Percentiles rank a stretch among this genome's conserved stretches.
These are phyloP conservation scores for Palythoa caribaeorum DNA, from an alignment of 92 coral and sea anemone genomes.

Conservation along the genomic window DNA sequence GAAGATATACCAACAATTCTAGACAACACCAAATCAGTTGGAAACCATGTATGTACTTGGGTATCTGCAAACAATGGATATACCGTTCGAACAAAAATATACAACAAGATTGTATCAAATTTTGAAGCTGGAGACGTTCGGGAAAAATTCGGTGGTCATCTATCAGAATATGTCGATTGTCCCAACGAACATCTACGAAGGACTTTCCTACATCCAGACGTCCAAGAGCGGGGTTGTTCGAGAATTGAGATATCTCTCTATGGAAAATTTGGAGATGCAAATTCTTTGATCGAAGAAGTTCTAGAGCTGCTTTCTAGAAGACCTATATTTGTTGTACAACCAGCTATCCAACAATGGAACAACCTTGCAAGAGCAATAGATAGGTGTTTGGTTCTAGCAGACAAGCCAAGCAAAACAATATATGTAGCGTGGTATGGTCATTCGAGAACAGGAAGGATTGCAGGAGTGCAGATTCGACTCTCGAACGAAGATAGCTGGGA, in stretches of 20 bases:
- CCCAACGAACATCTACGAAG: conserved; percentile 24
- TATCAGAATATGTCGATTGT: too few species aligned
- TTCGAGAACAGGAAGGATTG: too few species aligned
- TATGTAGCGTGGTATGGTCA: neutral
- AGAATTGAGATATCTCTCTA: conserved; percentile 27
- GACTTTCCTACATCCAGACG: conserved; percentile 52
- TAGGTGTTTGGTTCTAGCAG: conserved; percentile 7
- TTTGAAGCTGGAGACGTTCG: conserved; percentile 50
- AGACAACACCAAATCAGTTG: conserved; percentile 41
- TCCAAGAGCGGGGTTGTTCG: conserved; percentile 46
- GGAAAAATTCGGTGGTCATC: too few species aligned
- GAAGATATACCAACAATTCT: neutral
- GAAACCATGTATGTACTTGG: conserved; percentile 58
- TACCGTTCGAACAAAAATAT: conserved; percentile 38
- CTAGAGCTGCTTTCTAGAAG: conserved; percentile 4
- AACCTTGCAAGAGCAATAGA: conserved; percentile 11
- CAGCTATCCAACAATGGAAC: conserved; percentile 34
- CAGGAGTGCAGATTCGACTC: too few species aligned
- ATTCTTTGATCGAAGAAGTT: conserved; percentile 3
- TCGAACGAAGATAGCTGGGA: too few species aligned
- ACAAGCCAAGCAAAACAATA: too few species aligned
- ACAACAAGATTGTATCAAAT: conserved; percentile 58
- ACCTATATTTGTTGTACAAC: neutral
- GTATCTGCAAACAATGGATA: conserved; percentile 4
- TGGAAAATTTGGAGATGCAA: conserved; percentile 10